Evolutionary conservation across 2,888 invertebrate genomes (phyloP).

Genomic region (Ormia ochracea): DNA sequence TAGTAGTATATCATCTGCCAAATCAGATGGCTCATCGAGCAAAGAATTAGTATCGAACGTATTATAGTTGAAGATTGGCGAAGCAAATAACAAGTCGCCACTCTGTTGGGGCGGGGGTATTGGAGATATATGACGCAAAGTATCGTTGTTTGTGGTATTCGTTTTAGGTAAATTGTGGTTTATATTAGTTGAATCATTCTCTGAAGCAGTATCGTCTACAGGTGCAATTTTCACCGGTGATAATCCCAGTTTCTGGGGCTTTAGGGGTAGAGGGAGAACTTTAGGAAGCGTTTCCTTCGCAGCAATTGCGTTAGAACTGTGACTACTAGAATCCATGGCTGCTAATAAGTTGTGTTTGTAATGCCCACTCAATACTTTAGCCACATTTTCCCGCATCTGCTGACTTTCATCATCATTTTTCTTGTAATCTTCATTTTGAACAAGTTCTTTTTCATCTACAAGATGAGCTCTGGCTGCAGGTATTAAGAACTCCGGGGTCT

Average conservation of each 20-base stretch:
- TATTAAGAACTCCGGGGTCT: conserved; percentile 80
- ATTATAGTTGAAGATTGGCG: conserved; percentile 78
- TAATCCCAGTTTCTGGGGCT: conserved; percentile 35
- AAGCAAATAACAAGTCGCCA: conserved; percentile 80
- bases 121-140: conserved; percentile 69
- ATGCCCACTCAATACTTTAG: conserved; percentile 66
- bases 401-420: conserved; percentile 1
- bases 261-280: conserved; percentile 46
- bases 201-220: conserved; percentile 36
- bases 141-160: conserved; percentile 65
- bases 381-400: conserved; percentile 36
- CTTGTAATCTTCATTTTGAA: background rate
- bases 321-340: conserved; percentile 60
- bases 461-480: conserved; percentile 69
- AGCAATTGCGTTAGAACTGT: conserved; percentile 8
- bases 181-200: conserved; percentile 9
- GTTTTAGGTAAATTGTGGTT: conserved; percentile 67
- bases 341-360: conserved; percentile 72
- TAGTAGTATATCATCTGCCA: conserved; percentile 79
- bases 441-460: conserved; percentile 34
- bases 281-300: conserved; percentile 25
- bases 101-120: conserved; percentile 63
- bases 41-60: conserved; percentile 73
- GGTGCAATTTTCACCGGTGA: conserved; percentile 23
- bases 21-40: conserved; percentile 38